Conservation (phyloP, 2,113 vertebrate genomes). For the human (Homo sapiens) region DNA sequence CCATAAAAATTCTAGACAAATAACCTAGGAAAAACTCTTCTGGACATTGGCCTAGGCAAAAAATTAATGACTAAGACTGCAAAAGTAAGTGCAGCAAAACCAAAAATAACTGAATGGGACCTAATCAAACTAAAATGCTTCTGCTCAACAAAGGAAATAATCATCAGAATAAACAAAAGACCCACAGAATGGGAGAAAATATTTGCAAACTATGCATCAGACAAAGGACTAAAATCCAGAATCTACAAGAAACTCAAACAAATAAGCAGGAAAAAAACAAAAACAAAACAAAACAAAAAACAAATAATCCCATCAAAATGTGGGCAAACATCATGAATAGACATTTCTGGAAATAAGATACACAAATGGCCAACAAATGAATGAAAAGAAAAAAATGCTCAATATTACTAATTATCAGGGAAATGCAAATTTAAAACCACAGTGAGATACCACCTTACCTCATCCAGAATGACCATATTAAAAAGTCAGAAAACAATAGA, state of each 20-base stretch:
- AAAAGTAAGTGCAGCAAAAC: no score
- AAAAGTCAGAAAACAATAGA: no score
- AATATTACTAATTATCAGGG: not conserved
- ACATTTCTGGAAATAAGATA: not conserved
- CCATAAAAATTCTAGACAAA: not conserved
- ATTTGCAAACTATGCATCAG: not conserved
- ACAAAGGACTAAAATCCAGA: not conserved
- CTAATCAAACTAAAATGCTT: not conserved
- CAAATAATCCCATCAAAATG: no score
- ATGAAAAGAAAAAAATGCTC: not conserved
- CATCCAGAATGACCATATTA: not conserved
- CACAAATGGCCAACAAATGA: not conserved
- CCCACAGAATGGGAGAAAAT: not conserved
- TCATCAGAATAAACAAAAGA: not conserved
- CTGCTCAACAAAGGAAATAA: not conserved
- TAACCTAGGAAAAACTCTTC: no score
- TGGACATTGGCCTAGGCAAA: no score
- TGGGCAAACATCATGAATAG: not conserved
- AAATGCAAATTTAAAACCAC: not conserved
- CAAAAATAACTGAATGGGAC: no score
- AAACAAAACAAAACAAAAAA: no score
- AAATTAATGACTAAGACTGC: no score
- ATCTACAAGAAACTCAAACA: not conserved
- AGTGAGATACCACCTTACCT: not conserved
- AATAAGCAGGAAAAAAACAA: not conserved